Conservation (phyloP, 64 coral and sea anemone species). For the Stichodactyla helianthus region DNA sequence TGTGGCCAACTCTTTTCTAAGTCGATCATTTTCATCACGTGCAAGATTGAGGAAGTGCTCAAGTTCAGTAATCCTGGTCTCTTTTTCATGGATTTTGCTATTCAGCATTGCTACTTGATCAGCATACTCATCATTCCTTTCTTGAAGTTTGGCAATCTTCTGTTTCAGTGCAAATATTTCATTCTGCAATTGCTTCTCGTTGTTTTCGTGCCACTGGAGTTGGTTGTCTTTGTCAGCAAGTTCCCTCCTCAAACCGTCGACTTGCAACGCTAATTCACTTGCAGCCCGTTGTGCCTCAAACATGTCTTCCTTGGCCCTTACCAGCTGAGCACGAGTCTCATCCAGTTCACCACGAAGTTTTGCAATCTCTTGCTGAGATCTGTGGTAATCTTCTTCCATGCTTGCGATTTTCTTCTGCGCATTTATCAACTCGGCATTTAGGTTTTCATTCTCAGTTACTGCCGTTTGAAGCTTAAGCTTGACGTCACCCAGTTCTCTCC, state of each 20-base stretch:
- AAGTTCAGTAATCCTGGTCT: conserved; percentile 61
- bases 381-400: conserved; percentile 50
- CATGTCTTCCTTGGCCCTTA: conserved; percentile 48
- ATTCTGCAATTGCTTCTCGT: conserved; percentile 75
- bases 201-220: conserved; percentile 67
- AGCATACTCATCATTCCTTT: conserved; percentile 58
- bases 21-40: conserved; percentile 69
- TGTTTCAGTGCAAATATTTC: conserved; percentile 77
- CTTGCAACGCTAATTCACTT: conserved; percentile 43
- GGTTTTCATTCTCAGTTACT: conserved; percentile 66
- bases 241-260: conserved; percentile 53
- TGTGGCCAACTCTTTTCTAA: conserved; percentile 49
- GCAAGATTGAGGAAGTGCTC: conserved; percentile 65
- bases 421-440: conserved; percentile 68
- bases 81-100: conserved; percentile 60
- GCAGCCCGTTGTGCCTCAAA: conserved; percentile 43
- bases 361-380: conserved; percentile 53
- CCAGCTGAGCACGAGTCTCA: conserved; percentile 47
- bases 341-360: conserved; percentile 72
- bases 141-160: conserved; percentile 63
- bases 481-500: conserved; percentile 62
- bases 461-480: conserved; percentile 68
- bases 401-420: conserved; percentile 62
- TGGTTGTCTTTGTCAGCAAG: conserved; percentile 63
- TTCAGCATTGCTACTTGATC: conserved; percentile 52